A percentile compares a stretch with the other conserved stretches of the same genome.
phyloP scores from a whole-genome alignment of 2,797 vertebrate species.

The Hippoglossus hippoglossus region DNA sequence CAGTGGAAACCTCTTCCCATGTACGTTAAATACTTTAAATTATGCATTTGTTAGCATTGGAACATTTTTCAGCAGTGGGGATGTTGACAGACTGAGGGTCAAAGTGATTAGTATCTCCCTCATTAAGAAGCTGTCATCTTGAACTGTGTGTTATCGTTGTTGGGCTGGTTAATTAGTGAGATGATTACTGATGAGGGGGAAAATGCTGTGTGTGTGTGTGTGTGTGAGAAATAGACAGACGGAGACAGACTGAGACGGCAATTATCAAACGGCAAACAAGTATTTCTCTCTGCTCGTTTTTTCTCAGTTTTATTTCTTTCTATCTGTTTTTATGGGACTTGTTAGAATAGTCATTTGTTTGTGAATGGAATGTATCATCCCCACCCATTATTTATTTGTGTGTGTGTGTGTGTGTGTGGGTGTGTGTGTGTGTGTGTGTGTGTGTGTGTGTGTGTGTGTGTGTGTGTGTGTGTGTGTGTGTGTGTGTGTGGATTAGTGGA shows the following conservation, averaged over 20 bases:
- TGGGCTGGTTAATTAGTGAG: conserved; percentile 66
- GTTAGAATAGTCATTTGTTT: conserved; percentile 17
- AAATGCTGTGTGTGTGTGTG: conserved; percentile 24
- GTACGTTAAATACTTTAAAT: conserved; percentile 14
- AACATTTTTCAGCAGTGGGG: conserved; percentile 23
- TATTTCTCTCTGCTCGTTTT: conserved; percentile 15
- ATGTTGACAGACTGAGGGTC: conserved; percentile 55
- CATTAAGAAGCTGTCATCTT: conserved; percentile 64
- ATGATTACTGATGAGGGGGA: conserved; percentile 64
- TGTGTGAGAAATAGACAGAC: background rate
- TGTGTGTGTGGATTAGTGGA: conserved; percentile 53
- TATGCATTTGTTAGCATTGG: conserved; percentile 34
- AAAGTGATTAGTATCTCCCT: conserved; percentile 65
- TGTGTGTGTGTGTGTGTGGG: conserved; percentile 10
- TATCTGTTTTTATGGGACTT: conserved; percentile 9
- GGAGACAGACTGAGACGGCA: conserved; percentile 14
- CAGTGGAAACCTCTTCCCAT: background rate
- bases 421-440: background rate
- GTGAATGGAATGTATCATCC: conserved; percentile 27
- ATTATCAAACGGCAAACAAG: conserved; percentile 38
- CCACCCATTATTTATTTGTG: background rate
- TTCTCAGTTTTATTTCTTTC: conserved; percentile 5
- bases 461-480: background rate
- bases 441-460: too few species aligned
- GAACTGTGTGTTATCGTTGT: conserved; percentile 59